These are phyloP conservation scores for Synchiropus splendidus DNA, from an alignment of 2,113 vertebrate genomes.

Conservation along the genomic window DNA sequence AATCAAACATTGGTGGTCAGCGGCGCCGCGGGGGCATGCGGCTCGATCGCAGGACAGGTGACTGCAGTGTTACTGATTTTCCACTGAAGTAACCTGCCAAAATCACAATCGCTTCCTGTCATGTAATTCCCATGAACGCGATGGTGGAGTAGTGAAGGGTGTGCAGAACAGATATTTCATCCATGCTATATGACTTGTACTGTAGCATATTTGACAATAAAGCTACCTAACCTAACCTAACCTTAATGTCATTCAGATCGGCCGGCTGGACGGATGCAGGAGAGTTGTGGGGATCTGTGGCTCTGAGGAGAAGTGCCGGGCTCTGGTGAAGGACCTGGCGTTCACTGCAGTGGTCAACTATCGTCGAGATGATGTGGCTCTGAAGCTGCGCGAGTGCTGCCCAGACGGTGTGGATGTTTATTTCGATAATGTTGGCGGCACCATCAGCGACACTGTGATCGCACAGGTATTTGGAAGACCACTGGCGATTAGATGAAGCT, in stretches of 20 bases:
- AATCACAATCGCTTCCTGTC: too few relatives aligned
- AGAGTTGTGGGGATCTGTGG: conserved; percentile 89
- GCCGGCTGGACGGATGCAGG: conserved; percentile 78
- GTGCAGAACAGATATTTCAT: too few relatives aligned
- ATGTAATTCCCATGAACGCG: too few relatives aligned
- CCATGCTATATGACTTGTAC: too few relatives aligned
- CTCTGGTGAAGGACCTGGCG: conserved; percentile 77
- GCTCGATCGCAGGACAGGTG: conserved; percentile 91
- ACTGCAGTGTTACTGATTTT: too few relatives aligned
- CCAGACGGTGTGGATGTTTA: conserved; percentile 84
- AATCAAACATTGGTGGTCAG: conserved; percentile 92
- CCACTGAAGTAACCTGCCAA: too few relatives aligned
- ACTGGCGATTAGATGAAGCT: too few relatives aligned
- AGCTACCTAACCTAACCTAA: too few relatives aligned
- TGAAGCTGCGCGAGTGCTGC: conserved; percentile 71
- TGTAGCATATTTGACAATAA: too few relatives aligned
- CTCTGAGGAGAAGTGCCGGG: conserved; percentile 78
- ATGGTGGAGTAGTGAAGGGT: too few relatives aligned
- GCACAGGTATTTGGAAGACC: too few relatives aligned
- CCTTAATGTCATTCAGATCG: conserved; percentile 66
- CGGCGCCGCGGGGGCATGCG: conserved; percentile 89
- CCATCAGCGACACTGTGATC: conserved; percentile 82
- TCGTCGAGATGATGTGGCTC: conserved; percentile 64
- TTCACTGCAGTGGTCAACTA: conserved; percentile 88
- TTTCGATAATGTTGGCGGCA: conserved; percentile 93